phyloP scores from a whole-genome alignment of 2,888 invertebrate species.

The Siphlonurus alternatus region DNA sequence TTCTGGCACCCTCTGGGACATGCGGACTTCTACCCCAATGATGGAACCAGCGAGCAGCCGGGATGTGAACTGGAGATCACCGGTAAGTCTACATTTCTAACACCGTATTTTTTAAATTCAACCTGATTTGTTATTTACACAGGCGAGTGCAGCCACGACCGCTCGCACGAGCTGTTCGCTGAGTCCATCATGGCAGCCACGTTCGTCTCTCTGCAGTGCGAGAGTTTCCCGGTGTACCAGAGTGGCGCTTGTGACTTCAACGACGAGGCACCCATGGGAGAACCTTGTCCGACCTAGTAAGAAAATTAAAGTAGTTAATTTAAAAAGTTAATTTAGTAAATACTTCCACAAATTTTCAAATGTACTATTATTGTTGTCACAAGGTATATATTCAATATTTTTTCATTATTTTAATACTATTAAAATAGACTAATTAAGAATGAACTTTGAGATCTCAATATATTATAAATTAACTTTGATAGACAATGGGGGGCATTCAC shows the following conservation, averaged over 20 bases:
- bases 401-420: neutral
- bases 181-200: conserved; percentile 43
- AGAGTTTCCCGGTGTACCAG: conserved; percentile 31
- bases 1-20: conserved; percentile 14
- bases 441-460: too few species aligned
- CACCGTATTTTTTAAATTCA: neutral
- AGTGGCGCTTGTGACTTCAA: conserved; percentile 25
- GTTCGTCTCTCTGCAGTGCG: conserved; percentile 39
- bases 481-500: too few species aligned
- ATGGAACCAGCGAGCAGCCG: conserved; percentile 12
- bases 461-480: too few species aligned
- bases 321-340: neutral
- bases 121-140: conserved; percentile 12
- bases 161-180: conserved; percentile 41
- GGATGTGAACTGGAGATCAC: conserved; percentile 8
- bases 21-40: conserved; percentile 15
- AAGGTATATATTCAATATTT: too few species aligned
- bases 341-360: too few species aligned
- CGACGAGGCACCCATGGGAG: conserved; percentile 36
- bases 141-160: conserved; percentile 54
- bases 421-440: too few species aligned
- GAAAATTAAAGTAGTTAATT: neutral
- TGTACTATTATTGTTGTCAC: too few species aligned
- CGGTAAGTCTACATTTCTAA: neutral
- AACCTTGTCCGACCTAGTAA: conserved; percentile 20